Evolutionary conservation across 2,797 vertebrate genomes (phyloP).

Genomic region (Adelosebastes latens): DNA sequence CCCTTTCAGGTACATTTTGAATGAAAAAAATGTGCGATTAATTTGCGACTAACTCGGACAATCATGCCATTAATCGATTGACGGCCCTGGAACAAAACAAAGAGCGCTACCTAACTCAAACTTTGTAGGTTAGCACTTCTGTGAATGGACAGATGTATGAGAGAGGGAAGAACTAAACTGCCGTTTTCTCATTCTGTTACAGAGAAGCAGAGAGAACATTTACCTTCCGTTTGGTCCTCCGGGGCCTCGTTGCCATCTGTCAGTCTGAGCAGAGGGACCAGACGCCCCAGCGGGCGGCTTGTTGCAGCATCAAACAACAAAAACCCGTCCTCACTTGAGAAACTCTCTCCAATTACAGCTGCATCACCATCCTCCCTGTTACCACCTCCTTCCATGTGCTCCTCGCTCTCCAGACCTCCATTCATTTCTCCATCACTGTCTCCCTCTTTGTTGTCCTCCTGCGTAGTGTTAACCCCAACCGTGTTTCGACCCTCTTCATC

Average conservation of each 20-base stretch:
- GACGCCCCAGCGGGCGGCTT: not conserved
- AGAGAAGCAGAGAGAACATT: constrained; percentile 2
- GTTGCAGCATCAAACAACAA: constrained; percentile 28
- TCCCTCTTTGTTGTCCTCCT: not conserved
- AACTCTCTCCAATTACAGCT: constrained; percentile 1
- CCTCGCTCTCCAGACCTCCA: not conserved
- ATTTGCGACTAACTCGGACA: too few species aligned
- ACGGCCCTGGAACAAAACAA: too few species aligned
- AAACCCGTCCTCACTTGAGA: constrained; percentile 1
- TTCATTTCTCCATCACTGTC: not conserved
- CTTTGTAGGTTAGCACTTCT: not conserved
- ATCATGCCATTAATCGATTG: too few species aligned
- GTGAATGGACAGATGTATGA: not conserved
- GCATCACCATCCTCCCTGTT: not conserved
- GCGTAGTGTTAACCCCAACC: not conserved
- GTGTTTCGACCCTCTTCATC: not conserved
- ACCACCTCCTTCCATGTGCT: not conserved
- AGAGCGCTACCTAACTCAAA: accelerated
- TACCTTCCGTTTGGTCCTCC: constrained; percentile 57
- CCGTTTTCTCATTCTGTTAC: not conserved
- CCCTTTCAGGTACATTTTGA: too few species aligned
- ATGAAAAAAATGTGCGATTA: too few species aligned
- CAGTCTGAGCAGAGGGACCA: constrained; percentile 45
- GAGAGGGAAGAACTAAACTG: not conserved
- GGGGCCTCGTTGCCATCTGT: constrained; percentile 7